Base-by-base conservation (phyloP, 64 coral and sea anemone genomes). In the Dendrophyllia cribrosa region DNA sequence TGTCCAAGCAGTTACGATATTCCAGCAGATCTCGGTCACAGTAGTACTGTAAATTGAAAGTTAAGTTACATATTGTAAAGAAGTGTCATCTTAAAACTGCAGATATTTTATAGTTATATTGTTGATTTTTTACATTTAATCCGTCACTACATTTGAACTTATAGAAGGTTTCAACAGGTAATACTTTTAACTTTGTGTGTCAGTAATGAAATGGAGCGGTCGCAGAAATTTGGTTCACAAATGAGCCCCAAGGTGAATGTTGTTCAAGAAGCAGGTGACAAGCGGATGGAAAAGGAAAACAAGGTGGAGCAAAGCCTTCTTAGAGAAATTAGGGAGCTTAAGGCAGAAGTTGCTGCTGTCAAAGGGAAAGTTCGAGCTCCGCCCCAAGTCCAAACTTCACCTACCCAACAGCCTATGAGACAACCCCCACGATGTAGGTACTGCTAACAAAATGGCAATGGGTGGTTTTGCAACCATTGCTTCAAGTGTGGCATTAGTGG, bases 171-270 rank as follows among this genome's bases (percentile, higher is more conserved):
- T n/a, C n/a, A n/a, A n/a, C n/a, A n/a, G n/a, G n/a, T n/a, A n/a
- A n/a, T n/a, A n/a, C n/a, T n/a, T n/a, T n/a, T 25, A 55, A 77
- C 23, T 77, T 7, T 58, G 75, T 56, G 75, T 78, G 17, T 58
- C 50, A 34, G 51, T 78, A 26, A 78, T 20, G 75, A 78, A 22
- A 53, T 58, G 6, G 51, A 78, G 9, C 75, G 75, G 56, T 78
- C n/a, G 22, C 75, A 78, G 75, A 78, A 78, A 24, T 58, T 78
- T 58, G 75, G 75, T 78, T 78, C 51, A 78, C 75, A 78, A 50
- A 17, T 56, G 22, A 58, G 9, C 20, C 51, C 49, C 75, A 56
- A 77, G 51, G 50, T 56, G 51, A 77, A 77, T 56, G 75, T 49
- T 56, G 75, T 53, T 77, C 75, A 77, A 77, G 51, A 77, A 56